These are phyloP conservation scores for Agrilus planipennis DNA, from an alignment of 1,140 invertebrate genomes.

Conservation along the genomic window DNA sequence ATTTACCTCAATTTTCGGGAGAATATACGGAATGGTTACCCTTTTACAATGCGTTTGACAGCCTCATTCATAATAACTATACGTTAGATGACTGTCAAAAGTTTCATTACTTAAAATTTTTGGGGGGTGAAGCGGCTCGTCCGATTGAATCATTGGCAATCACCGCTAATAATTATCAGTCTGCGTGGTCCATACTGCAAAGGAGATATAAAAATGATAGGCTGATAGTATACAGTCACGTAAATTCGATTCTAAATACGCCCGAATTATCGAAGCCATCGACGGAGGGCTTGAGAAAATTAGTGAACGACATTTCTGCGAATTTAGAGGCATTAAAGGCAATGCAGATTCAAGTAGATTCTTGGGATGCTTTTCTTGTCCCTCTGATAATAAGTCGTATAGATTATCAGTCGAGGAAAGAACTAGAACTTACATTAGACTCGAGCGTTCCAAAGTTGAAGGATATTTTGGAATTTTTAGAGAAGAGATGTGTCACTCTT, in stretches of 20 bases:
- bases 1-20: background rate
- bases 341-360: background rate
- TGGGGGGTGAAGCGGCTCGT: background rate
- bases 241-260: background rate
- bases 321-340: background rate
- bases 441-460: no score
- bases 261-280: background rate
- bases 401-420: no score
- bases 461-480: no score
- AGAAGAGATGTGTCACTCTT: no score
- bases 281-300: background rate
- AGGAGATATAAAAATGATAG: background rate
- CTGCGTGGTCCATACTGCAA: background rate
- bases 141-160: background rate
- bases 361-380: background rate
- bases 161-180: background rate
- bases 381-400: no score
- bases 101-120: background rate
- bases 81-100: background rate
- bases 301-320: background rate
- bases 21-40: background rate
- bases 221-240: background rate
- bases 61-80: background rate
- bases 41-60: background rate
- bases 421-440: no score